Conservation (phyloP, 2,797 vertebrate species). For the Micrastur ruficollis region DNA sequence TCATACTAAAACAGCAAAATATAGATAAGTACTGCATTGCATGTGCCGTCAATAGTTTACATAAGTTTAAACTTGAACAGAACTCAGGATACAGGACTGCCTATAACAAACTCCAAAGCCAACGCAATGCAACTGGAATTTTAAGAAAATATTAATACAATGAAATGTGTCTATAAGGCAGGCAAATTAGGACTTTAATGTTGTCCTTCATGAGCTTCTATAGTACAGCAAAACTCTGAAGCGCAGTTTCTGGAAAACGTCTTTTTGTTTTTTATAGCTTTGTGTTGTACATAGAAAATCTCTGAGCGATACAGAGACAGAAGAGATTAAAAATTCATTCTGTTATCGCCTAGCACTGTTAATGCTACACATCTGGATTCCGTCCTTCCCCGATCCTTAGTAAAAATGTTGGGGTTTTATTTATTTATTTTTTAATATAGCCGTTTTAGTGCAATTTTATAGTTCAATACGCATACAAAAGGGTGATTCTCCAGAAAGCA, state of each 20-base stretch:
- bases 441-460: constrained; percentile 58
- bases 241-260: constrained; percentile 51
- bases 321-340: constrained; percentile 24
- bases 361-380: constrained; percentile 25
- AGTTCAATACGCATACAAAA: neutral
- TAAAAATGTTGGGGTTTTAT: constrained; percentile 19
- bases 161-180: constrained; percentile 62
- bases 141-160: constrained; percentile 65
- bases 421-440: neutral
- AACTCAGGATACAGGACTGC: constrained; percentile 68
- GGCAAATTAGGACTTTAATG: constrained; percentile 52
- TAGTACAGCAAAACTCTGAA: constrained; percentile 61
- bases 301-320: constrained; percentile 33
- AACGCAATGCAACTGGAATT: constrained; percentile 64
- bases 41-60: constrained; percentile 71
- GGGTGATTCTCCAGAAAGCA: constrained; percentile 20
- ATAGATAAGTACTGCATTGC: constrained; percentile 71
- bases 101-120: constrained; percentile 73
- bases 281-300: constrained; percentile 31
- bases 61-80: constrained; percentile 68
- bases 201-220: constrained; percentile 66
- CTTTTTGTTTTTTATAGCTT: constrained; percentile 26
- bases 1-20: constrained; percentile 69
- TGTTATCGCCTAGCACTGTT: constrained; percentile 5
- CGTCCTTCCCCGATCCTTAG: neutral